Percentiles rank a stretch among this genome's conserved stretches.
Conservation (phyloP, 2,113 vertebrate genomes). For the Erinaceus europaeus region DNA sequence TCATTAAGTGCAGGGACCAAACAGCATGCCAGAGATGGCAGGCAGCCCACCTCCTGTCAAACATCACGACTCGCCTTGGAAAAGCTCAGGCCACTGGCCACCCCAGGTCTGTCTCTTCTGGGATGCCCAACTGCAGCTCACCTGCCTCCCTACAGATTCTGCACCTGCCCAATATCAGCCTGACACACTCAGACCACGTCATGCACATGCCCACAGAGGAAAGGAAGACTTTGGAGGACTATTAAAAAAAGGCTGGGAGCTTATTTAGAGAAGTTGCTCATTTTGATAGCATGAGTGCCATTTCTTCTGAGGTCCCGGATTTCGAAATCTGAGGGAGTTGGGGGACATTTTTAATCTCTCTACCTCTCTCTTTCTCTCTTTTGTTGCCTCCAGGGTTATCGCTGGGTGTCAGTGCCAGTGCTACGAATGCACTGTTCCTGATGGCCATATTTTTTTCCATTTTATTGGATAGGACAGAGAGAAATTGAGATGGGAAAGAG, state of each 20-base stretch:
- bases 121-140: background rate
- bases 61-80: background rate
- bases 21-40: conserved; percentile 70
- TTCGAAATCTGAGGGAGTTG: background rate
- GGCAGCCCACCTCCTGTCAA: conserved; percentile 53
- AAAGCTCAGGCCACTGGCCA: conserved; percentile 30
- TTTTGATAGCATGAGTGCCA: background rate
- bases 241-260: background rate
- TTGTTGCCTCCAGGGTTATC: too few relatives aligned
- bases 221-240: background rate
- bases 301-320: background rate
- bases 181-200: too few relatives aligned
- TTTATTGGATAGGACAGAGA: too few relatives aligned
- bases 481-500: too few relatives aligned
- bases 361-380: too few relatives aligned
- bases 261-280: too few relatives aligned
- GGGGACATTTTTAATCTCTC: too few relatives aligned
- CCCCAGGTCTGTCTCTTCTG: background rate
- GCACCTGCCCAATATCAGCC: background rate
- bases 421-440: too few relatives aligned
- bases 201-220: background rate
- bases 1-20: conserved; percentile 80
- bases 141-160: background rate
- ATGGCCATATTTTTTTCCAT: too few relatives aligned
- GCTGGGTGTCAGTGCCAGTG: too few relatives aligned